These are phyloP conservation scores for Mastigias papua DNA, from an alignment of 30 jellyfish, hydroid and myxozoan genomes.

Conservation along the genomic window DNA sequence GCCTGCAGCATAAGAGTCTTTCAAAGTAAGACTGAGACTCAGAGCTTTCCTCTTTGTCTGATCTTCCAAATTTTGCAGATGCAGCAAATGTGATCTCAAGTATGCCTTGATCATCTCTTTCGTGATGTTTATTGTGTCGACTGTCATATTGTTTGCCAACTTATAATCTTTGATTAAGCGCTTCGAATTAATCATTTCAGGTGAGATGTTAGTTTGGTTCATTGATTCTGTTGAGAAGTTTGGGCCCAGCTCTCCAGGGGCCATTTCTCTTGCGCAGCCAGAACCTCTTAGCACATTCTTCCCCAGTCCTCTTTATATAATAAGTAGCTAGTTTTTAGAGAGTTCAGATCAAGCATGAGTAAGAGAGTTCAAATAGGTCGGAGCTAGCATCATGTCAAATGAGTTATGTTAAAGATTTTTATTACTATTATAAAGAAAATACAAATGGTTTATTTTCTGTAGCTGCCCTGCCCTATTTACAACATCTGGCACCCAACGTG, in stretches of 20 bases:
- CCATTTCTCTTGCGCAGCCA: too few species aligned
- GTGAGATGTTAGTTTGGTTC: background rate
- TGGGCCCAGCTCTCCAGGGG: too few species aligned
- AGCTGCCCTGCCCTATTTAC: background rate
- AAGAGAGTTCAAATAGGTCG: too few species aligned
- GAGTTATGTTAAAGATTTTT: too few species aligned
- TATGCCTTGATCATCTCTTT: background rate
- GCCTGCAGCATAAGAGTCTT: too few species aligned
- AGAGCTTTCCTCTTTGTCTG: background rate
- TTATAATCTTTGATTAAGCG: background rate
- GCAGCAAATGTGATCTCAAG: background rate
- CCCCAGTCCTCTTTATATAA: too few species aligned
- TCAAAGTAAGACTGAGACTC: too few species aligned
- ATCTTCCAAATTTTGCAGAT: background rate
- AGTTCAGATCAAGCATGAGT: too few species aligned
- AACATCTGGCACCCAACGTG: background rate
- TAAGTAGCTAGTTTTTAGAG: too few species aligned
- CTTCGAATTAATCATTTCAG: background rate
- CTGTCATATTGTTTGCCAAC: background rate
- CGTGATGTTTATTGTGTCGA: background rate
- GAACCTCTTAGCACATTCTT: too few species aligned
- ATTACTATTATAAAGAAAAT: background rate
- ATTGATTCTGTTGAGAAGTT: too few species aligned
- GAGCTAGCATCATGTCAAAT: too few species aligned
- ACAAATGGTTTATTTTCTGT: background rate